phyloP scores from a whole-genome alignment of 2,113 vertebrate species.

The Calypte anna region DNA sequence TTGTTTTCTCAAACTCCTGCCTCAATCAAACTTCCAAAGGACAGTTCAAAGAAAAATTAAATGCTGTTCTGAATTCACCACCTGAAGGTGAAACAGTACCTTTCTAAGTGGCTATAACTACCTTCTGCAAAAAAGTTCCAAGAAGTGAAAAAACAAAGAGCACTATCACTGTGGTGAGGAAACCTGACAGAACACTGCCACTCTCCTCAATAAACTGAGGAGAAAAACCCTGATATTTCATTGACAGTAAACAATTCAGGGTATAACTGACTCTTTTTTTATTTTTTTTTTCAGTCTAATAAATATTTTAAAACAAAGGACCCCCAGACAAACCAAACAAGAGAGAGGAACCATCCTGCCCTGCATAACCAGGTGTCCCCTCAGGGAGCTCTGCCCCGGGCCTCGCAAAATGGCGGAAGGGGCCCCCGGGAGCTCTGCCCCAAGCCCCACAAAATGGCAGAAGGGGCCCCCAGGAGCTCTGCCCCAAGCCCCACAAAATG shows the following conservation, averaged over 20 bases:
- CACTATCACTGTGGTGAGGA: not conserved
- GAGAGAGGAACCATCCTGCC: not conserved
- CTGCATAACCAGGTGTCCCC: not conserved
- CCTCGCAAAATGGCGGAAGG: not conserved
- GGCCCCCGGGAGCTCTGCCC: not conserved
- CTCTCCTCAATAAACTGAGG: not conserved
- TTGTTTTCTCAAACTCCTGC: not conserved
- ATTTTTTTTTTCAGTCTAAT: not conserved
- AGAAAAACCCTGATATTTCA: not conserved
- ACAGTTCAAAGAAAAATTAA: not conserved
- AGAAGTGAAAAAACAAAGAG: not conserved
- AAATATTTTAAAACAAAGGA: not conserved
- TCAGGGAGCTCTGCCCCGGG: not conserved
- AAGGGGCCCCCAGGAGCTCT: too few species aligned
- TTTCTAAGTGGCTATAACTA: not conserved
- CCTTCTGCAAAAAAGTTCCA: not conserved
- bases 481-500: too few species aligned
- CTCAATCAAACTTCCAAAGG: not conserved
- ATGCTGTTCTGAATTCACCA: not conserved
- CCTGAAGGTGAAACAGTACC: not conserved
- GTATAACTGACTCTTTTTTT: not conserved
- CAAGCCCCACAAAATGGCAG: too few species aligned
- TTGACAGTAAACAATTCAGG: not conserved
- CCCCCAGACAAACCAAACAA: fast-evolving
- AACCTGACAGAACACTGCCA: not conserved